Evolutionary conservation across 2,113 vertebrate species (phyloP).

Genomic region (Sorex araneus): DNA sequence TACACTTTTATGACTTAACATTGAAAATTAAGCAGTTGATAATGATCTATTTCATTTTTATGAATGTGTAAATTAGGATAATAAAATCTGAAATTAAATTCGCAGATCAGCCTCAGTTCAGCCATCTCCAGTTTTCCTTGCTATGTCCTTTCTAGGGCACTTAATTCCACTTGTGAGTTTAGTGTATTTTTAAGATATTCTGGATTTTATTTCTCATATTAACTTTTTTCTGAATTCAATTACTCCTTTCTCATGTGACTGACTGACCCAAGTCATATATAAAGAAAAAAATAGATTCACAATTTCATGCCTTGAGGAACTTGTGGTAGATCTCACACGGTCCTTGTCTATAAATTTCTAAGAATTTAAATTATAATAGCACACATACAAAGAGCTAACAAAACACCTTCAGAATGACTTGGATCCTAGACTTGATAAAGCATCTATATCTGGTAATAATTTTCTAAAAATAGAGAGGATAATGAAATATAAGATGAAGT

Average conservation of each 20-base stretch:
- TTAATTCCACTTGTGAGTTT: background rate
- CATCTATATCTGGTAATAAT: slow-evolving; percentile 35
- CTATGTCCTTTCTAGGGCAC: slow-evolving; percentile 47
- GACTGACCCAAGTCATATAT: background rate
- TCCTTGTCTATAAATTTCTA: background rate
- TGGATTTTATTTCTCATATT: background rate
- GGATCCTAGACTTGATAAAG: background rate
- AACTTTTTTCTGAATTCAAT: slow-evolving; percentile 16
- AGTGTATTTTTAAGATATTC: slow-evolving; percentile 18
- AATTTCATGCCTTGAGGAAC: background rate
- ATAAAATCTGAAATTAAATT: slow-evolving; percentile 82
- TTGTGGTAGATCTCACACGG: background rate
- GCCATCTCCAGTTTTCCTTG: slow-evolving; percentile 60
- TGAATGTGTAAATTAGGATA: slow-evolving; percentile 79
- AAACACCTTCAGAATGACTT: background rate
- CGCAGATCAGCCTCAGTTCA: slow-evolving; percentile 55
- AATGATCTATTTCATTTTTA: slow-evolving; percentile 83
- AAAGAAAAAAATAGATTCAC: slow-evolving; percentile 29
- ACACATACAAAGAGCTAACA: slow-evolving; percentile 44
- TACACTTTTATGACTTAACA: slow-evolving; percentile 77
- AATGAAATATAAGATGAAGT: slow-evolving; percentile 6
- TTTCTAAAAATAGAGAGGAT: slow-evolving; percentile 50
- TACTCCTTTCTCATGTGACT: background rate
- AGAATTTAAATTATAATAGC: background rate
- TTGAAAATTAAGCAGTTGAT: slow-evolving; percentile 80